Conservation (phyloP, 2,888 invertebrate species). For the Drosophila affinis region DNA sequence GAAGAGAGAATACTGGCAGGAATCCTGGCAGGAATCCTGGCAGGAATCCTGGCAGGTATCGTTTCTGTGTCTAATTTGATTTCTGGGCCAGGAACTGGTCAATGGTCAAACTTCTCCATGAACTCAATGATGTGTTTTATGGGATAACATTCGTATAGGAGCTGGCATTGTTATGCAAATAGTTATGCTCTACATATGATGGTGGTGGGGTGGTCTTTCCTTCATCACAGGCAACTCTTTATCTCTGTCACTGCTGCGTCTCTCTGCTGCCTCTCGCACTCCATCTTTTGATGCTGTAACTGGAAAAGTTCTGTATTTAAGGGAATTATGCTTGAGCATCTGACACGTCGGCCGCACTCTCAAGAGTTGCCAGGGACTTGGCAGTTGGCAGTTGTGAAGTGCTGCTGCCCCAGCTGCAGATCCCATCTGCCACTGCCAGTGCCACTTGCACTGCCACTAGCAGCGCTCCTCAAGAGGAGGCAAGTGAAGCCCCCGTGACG, state of each 20-base stretch:
- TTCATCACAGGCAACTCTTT: neutral
- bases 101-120: neutral
- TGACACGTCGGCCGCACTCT: slow-evolving; percentile 50
- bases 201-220: neutral
- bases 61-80: neutral
- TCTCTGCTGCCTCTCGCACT: neutral
- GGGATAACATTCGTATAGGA: neutral
- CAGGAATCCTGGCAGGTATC: no score
- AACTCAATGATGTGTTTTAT: neutral
- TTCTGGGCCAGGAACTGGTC: neutral
- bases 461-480: slow-evolving; percentile 1
- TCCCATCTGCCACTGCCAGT: neutral
- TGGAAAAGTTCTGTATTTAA: slow-evolving; percentile 43
- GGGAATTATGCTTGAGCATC: slow-evolving; percentile 49
- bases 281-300: slow-evolving; percentile 13
- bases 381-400: slow-evolving; percentile 50
- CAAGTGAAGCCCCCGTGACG: slow-evolving; percentile 39
- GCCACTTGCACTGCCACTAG: neutral
- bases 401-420: slow-evolving; percentile 17
- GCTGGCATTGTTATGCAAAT: neutral
- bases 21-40: no score
- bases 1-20: no score
- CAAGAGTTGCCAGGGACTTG: slow-evolving; percentile 42
- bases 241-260: slow-evolving; percentile 10
- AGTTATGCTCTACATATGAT: no score